Evolutionary conservation across 2,888 invertebrate genomes (phyloP).

Genomic region (Axea sp.): DNA sequence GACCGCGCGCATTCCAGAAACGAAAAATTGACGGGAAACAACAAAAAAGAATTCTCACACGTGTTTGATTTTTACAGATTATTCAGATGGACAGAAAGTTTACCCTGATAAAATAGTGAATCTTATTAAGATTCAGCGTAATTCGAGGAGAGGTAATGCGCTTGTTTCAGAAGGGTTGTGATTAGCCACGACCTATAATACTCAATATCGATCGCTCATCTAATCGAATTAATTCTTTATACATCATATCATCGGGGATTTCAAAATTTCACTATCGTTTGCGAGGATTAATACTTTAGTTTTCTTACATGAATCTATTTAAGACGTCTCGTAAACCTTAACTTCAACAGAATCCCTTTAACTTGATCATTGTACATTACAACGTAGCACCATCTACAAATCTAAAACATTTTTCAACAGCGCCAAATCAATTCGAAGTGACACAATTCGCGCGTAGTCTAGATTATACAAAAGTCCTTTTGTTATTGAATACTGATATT

Average conservation of each 20-base stretch:
- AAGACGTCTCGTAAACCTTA: constrained; percentile 14
- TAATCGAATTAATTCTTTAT: constrained; percentile 26
- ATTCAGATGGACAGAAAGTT: neutral
- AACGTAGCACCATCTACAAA: constrained; percentile 38
- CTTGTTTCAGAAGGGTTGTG: constrained; percentile 8
- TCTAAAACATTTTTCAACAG: constrained; percentile 35
- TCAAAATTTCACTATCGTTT: constrained; percentile 30
- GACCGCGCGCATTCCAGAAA: constrained; percentile 22
- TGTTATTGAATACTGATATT: constrained; percentile 41
- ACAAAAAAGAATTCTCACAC: too few relatives aligned
- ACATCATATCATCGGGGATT: constrained; percentile 22
- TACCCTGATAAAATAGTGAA: neutral
- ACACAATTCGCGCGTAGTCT: constrained; percentile 10
- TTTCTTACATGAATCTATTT: constrained; percentile 4
- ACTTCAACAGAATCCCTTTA: constrained; percentile 8
- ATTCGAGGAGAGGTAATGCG: too few relatives aligned
- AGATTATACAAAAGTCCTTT: constrained; percentile 21
- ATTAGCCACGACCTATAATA: constrained; percentile 41
- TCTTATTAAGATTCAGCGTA: neutral
- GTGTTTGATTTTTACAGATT: neutral
- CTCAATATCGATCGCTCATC: constrained; percentile 15
- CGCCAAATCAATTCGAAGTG: constrained; percentile 31
- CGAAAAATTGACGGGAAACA: too few relatives aligned
- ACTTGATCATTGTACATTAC: constrained; percentile 19
- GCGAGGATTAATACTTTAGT: constrained; percentile 33